Evolutionary conservation across 2,888 invertebrate species (phyloP), one percentile per base, ranked within the genome.

Genomic region (Tiphia femorata): DNA sequence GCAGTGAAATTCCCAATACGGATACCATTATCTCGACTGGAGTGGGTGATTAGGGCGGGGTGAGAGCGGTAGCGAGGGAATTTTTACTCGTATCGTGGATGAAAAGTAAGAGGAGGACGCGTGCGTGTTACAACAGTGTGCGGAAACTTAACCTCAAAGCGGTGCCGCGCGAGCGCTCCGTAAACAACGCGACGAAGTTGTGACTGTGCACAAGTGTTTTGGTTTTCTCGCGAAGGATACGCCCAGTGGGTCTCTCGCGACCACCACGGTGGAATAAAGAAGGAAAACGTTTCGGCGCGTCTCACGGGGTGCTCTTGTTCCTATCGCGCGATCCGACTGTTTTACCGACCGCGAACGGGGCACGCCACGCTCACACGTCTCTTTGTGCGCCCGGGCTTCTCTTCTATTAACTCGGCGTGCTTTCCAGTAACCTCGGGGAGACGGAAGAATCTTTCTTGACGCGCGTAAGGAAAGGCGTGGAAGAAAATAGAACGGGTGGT

Each of bases 81-180:
- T 14, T 6, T 5, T 12, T 37, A 8, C 37, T 8, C 7, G n/a
- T 6, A n/a, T 29, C 29, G 29, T 29, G 29, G 5, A 14, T 33
- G 14, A 14, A 33, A 8, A 12, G 12, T 6, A 33, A 14, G 46
- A 38, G 40, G 40, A 35, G 48, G 57, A 64, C 60, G 60, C 48
- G 64, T 58, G 61, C 64, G 53, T 61, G 57, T 54, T 40, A 5
- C 25, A 4, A n/a, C 44, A 61, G 64, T 64, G 64, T 53, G 50
- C 46, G 60, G 65, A 64, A 64, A 64, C 64, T 63, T 64, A 64
- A 64, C 64, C 64, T 64, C 63, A 64, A 64, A 63, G 63, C 52
- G 52, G 59, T 46, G 52, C 55, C 63, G 55, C 40, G 55, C 55
- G 49, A 44, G 49, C 20, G 35, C 42, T 51, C 40, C 6, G 59